A percentile compares a stretch with the other conserved stretches of the same genome.
These are phyloP conservation scores for Cydia amplana DNA, from an alignment of 1,140 invertebrate species.

Conservation along the genomic window DNA sequence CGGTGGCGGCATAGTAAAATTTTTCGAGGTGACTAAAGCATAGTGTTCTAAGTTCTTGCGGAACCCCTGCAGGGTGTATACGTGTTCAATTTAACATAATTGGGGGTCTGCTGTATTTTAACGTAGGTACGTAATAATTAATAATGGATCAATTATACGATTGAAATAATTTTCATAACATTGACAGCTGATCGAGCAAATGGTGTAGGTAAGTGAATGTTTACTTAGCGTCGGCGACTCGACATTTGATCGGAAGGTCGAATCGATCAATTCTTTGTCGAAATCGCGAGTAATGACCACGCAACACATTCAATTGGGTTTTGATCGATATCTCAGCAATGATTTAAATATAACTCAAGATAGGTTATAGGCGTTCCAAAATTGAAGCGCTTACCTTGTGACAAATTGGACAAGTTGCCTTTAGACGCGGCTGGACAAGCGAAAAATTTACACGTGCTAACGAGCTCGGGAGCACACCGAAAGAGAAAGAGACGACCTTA, in stretches of 20 bases:
- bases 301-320: background rate
- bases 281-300: constrained; percentile 12
- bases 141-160: background rate
- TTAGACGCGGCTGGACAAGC: too few relatives aligned
- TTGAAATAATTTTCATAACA: background rate
- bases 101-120: background rate
- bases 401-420: too few relatives aligned
- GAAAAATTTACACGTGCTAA: too few relatives aligned
- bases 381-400: too few relatives aligned
- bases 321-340: constrained; percentile 3
- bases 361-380: too few relatives aligned
- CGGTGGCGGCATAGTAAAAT: too few relatives aligned
- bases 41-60: too few relatives aligned
- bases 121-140: background rate
- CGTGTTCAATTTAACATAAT: background rate
- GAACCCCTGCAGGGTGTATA: too few relatives aligned
- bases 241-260: constrained; percentile 30
- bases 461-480: too few relatives aligned
- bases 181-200: constrained; percentile 7
- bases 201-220: constrained; percentile 15
- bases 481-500: too few relatives aligned
- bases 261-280: constrained; percentile 15
- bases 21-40: too few relatives aligned
- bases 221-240: background rate
- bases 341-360: too few relatives aligned